Evolutionary conservation across 1,140 invertebrate genomes (phyloP).

Genomic region (Pararge aegeria): DNA sequence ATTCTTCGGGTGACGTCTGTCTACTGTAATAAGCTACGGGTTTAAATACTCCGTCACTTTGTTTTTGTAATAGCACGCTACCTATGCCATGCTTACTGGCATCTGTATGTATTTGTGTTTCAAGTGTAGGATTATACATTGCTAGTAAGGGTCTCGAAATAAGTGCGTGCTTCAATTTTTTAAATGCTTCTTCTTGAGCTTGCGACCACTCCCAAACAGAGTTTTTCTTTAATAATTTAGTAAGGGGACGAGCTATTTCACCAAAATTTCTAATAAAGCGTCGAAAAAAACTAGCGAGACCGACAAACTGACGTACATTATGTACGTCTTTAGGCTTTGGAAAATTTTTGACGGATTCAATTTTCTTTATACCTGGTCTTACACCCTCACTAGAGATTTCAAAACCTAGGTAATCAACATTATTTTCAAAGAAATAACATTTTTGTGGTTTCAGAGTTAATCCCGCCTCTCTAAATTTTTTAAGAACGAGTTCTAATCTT

Average conservation of each 20-base stretch:
- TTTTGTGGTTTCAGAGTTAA: not conserved
- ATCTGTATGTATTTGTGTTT: conserved; percentile 49
- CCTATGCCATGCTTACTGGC: conserved; percentile 39
- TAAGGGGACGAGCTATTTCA: conserved; percentile 17
- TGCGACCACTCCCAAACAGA: conserved; percentile 6
- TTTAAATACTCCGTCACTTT: conserved; percentile 24
- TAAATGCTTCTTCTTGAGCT: conserved; percentile 12
- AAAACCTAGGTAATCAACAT: not conserved
- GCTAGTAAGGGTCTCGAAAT: conserved; percentile 11
- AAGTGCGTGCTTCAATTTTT: conserved; percentile 1
- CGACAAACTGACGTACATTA: conserved; percentile 14
- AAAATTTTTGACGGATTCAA: conserved; percentile 9
- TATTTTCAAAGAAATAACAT: not conserved
- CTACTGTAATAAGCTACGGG: conserved; percentile 54
- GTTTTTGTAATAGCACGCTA: conserved; percentile 35
- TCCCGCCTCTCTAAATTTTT: not conserved
- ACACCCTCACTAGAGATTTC: not conserved
- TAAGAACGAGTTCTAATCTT: not conserved
- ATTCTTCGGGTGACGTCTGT: conserved; percentile 45
- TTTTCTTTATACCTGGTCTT: not conserved
- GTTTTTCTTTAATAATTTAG: conserved; percentile 21
- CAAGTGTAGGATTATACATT: conserved; percentile 18
- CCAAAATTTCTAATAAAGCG: conserved; percentile 12
- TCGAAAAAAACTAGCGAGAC: conserved; percentile 19
- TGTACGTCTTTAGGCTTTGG: conserved; percentile 15